Evolutionary conservation across 2,888 invertebrate species (phyloP).

Genomic region (Tupiocoris notatus): DNA sequence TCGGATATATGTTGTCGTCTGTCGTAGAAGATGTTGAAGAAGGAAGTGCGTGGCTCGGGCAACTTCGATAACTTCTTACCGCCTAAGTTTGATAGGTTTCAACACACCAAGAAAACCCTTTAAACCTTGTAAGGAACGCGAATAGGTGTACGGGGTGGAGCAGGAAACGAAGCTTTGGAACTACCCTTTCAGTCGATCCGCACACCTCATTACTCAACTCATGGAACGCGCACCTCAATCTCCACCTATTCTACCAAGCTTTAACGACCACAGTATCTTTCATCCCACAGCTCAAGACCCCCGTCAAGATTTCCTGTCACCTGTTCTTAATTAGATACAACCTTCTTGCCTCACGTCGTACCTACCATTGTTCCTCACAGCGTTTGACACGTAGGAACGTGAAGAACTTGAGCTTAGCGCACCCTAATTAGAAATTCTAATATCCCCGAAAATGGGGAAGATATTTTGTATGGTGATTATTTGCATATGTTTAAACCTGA

Average conservation of each 20-base stretch:
- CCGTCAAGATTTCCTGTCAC: constrained; percentile 33
- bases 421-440: constrained; percentile 28
- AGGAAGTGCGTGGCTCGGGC: constrained; percentile 8
- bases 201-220: constrained; percentile 24
- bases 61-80: constrained; percentile 47
- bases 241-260: background rate
- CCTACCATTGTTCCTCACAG: background rate
- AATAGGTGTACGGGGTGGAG: background rate
- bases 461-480: background rate
- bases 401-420: constrained; percentile 13
- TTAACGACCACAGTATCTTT: constrained; percentile 9
- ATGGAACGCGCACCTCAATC: background rate
- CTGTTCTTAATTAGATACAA: constrained; percentile 27
- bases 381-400: constrained; percentile 16
- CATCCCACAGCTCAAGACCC: constrained; percentile 17
- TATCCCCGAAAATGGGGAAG: background rate
- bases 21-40: background rate
- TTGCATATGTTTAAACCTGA: no score
- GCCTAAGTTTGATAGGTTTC: constrained; percentile 45
- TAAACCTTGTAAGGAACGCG: constrained; percentile 7
- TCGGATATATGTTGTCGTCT: background rate
- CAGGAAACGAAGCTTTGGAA: constrained; percentile 10
- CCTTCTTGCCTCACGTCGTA: background rate
- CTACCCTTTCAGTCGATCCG: constrained; percentile 21
- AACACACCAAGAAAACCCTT: constrained; percentile 42